phyloP scores from a whole-genome alignment of 2,888 invertebrate species.

The Bombylius discolor region DNA sequence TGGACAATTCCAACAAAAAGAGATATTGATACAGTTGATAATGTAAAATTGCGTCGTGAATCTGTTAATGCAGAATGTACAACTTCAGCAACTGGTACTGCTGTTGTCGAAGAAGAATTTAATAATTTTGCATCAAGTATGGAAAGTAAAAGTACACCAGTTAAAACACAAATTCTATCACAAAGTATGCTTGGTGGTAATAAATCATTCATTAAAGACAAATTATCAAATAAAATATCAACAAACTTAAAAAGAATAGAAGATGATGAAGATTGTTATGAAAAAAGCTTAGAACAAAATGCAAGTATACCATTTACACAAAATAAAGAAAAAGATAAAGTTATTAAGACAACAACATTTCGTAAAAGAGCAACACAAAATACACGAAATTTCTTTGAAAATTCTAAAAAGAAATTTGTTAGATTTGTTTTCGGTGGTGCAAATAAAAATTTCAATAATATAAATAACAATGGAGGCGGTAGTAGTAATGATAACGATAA shows the following conservation, averaged over 20 bases:
- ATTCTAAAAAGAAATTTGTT: conserved; percentile 28
- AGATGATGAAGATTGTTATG: conserved; percentile 5
- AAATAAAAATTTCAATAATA: not conserved
- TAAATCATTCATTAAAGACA: not conserved
- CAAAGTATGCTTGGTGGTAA: not conserved
- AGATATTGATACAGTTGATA: conserved; percentile 31
- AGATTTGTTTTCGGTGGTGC: conserved; percentile 19
- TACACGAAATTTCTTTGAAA: conserved; percentile 22
- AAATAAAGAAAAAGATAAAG: not conserved
- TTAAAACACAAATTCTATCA: conserved; percentile 17
- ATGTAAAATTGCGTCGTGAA: conserved; percentile 9
- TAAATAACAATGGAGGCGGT: not conserved
- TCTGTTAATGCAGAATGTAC: not conserved
- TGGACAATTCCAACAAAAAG: conserved; percentile 25
- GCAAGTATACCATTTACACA: not conserved
- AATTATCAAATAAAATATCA: not conserved
- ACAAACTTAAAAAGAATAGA: not conserved
- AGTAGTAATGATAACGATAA: conserved; percentile 9
- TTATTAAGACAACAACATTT: not conserved
- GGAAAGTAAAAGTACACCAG: conserved; percentile 29
- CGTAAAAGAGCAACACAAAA: conserved; percentile 8
- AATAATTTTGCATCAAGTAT: conserved; percentile 30
- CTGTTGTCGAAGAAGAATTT: conserved; percentile 12
- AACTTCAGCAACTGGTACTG: conserved; percentile 8
- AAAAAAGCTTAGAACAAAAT: not conserved